Conservation (phyloP, 2,797 vertebrate genomes). For the Moxostoma hubbsi region DNA sequence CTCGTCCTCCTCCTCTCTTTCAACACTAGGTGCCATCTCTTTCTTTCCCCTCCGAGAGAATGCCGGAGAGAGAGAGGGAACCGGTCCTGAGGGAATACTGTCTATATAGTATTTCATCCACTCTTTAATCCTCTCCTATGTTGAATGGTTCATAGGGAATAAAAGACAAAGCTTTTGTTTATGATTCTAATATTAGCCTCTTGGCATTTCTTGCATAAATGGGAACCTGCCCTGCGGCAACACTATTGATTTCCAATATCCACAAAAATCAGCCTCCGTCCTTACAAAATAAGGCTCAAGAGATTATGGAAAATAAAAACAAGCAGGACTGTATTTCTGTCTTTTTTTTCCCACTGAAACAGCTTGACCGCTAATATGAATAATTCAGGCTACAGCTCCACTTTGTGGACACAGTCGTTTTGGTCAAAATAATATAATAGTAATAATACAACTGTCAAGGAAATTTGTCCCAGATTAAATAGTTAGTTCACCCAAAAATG, state of each 20-base stretch:
- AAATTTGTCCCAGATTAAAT: constrained; percentile 7
- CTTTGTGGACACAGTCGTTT: background rate
- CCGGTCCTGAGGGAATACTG: constrained; percentile 82
- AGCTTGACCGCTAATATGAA: constrained; percentile 39
- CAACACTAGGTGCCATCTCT: constrained; percentile 78
- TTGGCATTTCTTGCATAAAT: constrained; percentile 76
- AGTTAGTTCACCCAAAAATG: too few relatives aligned
- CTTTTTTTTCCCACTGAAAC: constrained; percentile 15
- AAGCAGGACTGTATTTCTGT: constrained; percentile 62
- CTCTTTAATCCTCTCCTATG: constrained; percentile 86
- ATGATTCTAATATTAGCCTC: constrained; percentile 86
- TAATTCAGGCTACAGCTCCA: background rate
- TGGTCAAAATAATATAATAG: too few relatives aligned
- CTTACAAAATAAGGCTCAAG: constrained; percentile 33
- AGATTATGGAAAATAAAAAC: constrained; percentile 57
- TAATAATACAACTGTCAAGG: background rate
- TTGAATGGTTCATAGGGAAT: constrained; percentile 78
- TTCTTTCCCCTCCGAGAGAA: constrained; percentile 72
- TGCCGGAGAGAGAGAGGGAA: constrained; percentile 76
- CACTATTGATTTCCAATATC: constrained; percentile 76
- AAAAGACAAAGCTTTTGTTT: constrained; percentile 82
- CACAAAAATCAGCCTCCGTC: constrained; percentile 69
- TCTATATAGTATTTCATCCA: constrained; percentile 85
- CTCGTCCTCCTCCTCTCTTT: constrained; percentile 74
- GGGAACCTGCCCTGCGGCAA: constrained; percentile 73